Base-by-base conservation (phyloP, 1,140 invertebrate species). In the Anastatus disparis region DNA sequence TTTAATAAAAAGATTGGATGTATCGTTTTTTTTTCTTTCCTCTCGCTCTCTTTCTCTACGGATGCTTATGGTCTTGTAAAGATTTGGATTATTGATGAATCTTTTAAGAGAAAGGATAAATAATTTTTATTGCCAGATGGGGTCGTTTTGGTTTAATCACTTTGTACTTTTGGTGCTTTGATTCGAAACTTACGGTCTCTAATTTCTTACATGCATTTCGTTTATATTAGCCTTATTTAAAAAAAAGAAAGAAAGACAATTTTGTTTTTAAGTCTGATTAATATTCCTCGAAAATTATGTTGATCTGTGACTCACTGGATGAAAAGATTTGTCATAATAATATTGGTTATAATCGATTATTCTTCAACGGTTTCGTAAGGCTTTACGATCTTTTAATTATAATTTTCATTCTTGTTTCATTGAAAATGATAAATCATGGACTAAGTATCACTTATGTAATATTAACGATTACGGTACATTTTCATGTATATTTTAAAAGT, bases 31-130 rank as follows among this genome's bases (percentile, higher is more conserved):
- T n/a, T n/a, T n/a, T n/a, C n/a, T n/a, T n/a, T n/a, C n/a, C n/a
- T 62, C 27, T 29, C 35, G 29, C 17, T 4, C 15, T 8, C 31
- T 29, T 17, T 9, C 59, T 29, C 44, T 63, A 24, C 10, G 38
- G 9, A 6, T 9, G 26, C n/a, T 31, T 22, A 35, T 10, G 29
- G 9, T 22, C 0, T 35, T 29, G n/a, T n/a, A n/a, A 58, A 24
- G 15, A 46, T 24, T n/a, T 8, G 13, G 29, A n/a, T 68, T 59
- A 59, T 59, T 68, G 55, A 68, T 68, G 55, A 59, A 48, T 68
- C 44, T 12, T 17, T 35, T 26, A 35, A 46, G 40, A 4, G 24
- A 20, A 29, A 48, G 9, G 9, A 27, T 31, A 22, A 26, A 24
- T 52, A 48, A 24, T 58, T 53, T 42, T 58, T 67, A 58, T 46